A percentile compares a stretch with the other conserved stretches of the same genome.
Evolutionary conservation across 2,113 vertebrate genomes (phyloP).

Genomic region (Neofelis nebulosa): DNA sequence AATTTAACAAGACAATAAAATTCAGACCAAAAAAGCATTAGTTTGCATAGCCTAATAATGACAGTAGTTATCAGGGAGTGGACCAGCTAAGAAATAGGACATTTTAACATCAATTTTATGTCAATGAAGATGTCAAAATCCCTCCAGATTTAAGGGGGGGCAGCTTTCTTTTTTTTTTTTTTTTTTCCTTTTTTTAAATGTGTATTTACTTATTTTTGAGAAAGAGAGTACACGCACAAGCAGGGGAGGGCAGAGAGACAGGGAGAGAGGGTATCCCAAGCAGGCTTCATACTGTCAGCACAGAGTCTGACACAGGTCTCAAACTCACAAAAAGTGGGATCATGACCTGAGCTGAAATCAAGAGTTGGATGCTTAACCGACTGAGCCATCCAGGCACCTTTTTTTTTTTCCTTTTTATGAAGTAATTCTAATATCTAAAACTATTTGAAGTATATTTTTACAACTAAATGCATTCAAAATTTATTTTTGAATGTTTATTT

Average conservation of each 20-base stretch:
- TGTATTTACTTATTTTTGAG: no score
- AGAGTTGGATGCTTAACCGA: no score
- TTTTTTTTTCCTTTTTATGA: not conserved
- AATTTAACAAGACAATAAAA: not conserved
- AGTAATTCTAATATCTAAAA: slow-evolving; percentile 12
- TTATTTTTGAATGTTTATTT: not conserved
- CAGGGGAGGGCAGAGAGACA: no score
- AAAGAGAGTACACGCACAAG: no score
- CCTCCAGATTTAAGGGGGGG: not conserved
- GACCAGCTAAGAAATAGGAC: not conserved
- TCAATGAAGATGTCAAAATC: slow-evolving; percentile 36
- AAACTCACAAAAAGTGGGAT: no score
- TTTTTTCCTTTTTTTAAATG: not conserved
- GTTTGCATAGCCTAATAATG: not conserved
- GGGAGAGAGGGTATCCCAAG: no score
- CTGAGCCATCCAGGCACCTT: no score
- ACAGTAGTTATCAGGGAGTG: not conserved
- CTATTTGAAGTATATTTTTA: not conserved
- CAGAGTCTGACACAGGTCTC: no score
- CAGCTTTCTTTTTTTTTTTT: not conserved
- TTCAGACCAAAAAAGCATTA: not conserved
- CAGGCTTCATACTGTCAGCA: no score
- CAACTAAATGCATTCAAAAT: slow-evolving; percentile 21
- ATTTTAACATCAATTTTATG: not conserved
- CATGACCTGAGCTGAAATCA: no score